Base-by-base conservation (phyloP, 2,888 invertebrate genomes). In the Drosophila koepferae region DNA sequence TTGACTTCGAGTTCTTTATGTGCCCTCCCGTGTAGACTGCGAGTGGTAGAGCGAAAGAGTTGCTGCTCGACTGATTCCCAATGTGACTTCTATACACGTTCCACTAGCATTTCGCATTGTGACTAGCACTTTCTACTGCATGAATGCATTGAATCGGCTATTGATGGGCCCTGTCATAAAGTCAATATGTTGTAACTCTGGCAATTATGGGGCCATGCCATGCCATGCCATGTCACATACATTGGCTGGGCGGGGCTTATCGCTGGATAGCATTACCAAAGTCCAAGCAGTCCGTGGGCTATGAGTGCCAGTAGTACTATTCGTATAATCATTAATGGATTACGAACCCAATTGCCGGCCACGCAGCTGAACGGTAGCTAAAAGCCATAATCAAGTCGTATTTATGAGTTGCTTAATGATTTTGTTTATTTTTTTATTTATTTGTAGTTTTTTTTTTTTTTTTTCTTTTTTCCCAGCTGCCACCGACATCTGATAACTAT, bases 1-100 rank as follows among this genome's bases (percentile, higher is more conserved):
- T 89, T 89, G 89, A 89, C 65, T 86, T 82, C 77, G 74, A 86
- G 90, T 86, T 89, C 75, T 88, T 88, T 85, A 80, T 80, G 66
- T 62, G 58, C 58, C 66, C 67, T 63, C 72, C 56, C 43, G 18
- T 9, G 23, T 46, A 23, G 38, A 1, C 34, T 20, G 46, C 51
- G 41, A 44, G 59, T 4, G 14, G 10, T 20, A 53, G 68, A 60
- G 46, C 0, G 16, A 40, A 14, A 1, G 43, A 36, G 64, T 60
- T 41, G 28, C 1, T 6, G 28, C 6, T 64, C 38, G 20, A 36
- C 41, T 53, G 55, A 69, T 69, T 54, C 31, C 14, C 38, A 63
- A 64, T 71, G 61, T 38, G 31, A 7, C 40, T 63, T 78, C 74
- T 54, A 20, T 18, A 63, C 63, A 56, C 18, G 23, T 6, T 38